Conservation (phyloP, 2,797 vertebrate species). For the Chaenodraco wilsoni region DNA sequence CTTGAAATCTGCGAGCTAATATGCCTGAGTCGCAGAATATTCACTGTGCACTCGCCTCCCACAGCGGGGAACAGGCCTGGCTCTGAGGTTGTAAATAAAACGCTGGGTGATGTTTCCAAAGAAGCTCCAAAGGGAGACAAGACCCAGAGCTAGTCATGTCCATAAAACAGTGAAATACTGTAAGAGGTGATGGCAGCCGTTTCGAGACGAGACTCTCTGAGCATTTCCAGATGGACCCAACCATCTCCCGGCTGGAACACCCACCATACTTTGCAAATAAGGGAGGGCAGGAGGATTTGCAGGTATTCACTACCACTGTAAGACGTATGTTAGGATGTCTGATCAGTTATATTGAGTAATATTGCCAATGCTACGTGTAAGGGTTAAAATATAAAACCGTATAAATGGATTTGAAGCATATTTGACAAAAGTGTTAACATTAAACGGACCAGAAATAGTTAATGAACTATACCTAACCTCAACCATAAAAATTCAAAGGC, state of each 20-base stretch:
- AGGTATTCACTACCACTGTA: constrained; percentile 38
- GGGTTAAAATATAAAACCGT: not conserved
- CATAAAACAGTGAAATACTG: constrained; percentile 79
- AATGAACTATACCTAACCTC: too few relatives aligned
- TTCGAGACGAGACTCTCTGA: constrained; percentile 70
- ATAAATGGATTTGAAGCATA: constrained; percentile 10
- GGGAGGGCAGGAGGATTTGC: constrained; percentile 13
- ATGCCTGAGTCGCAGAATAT: constrained; percentile 46
- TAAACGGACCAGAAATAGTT: not conserved
- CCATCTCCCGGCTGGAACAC: constrained; percentile 47
- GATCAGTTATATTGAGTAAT: constrained; percentile 14
- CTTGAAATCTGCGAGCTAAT: constrained; percentile 34
- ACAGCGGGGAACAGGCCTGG: constrained; percentile 32
- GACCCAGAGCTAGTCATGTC: constrained; percentile 69
- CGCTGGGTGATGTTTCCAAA: constrained; percentile 72
- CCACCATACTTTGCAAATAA: constrained; percentile 24
- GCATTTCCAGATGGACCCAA: constrained; percentile 77
- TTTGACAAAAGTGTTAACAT: not conserved
- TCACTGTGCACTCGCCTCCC: constrained; percentile 40
- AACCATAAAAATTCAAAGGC: too few relatives aligned
- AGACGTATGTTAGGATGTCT: constrained; percentile 28
- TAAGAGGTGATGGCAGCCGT: constrained; percentile 72
- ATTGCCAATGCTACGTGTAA: constrained; percentile 7
- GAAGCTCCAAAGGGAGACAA: constrained; percentile 66
- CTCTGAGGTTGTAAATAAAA: constrained; percentile 80